phyloP scores from a whole-genome alignment of 2,888 invertebrate genomes.

The Andrena chrysosceles region DNA sequence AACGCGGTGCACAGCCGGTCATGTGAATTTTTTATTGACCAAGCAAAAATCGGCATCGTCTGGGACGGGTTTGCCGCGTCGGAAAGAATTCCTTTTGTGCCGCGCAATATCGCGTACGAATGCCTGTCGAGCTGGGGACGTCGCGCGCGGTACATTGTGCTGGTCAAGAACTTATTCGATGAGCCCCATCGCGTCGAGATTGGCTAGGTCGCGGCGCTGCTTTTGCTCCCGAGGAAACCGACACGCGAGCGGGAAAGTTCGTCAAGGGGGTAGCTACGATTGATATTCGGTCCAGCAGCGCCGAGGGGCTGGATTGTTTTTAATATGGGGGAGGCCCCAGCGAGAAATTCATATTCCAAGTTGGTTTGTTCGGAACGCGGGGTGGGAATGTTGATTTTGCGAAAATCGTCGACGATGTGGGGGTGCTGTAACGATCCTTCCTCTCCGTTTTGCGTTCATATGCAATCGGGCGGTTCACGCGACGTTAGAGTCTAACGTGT shows the following conservation, averaged over 20 bases:
- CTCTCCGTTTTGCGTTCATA: neutral
- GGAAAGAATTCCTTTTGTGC: slow-evolving; percentile 26
- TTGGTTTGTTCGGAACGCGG: neutral
- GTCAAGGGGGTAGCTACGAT: slow-evolving; percentile 30
- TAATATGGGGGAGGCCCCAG: slow-evolving; percentile 6
- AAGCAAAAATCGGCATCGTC: slow-evolving; percentile 29
- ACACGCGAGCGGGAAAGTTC: slow-evolving; percentile 18
- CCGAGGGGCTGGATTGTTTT: slow-evolving; percentile 37
- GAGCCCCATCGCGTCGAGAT: slow-evolving; percentile 30
- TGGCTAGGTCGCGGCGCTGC: slow-evolving; percentile 41
- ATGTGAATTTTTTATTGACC: slow-evolving; percentile 47
- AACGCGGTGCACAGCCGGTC: slow-evolving; percentile 16
- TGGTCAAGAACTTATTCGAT: slow-evolving; percentile 60
- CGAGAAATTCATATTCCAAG: slow-evolving; percentile 42
- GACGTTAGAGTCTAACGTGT: no score
- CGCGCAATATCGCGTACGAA: slow-evolving; percentile 26
- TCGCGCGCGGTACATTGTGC: slow-evolving; percentile 45
- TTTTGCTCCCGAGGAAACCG: slow-evolving; percentile 26
- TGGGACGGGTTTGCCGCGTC: slow-evolving; percentile 33
- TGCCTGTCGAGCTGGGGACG: slow-evolving; percentile 7
- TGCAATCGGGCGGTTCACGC: neutral
- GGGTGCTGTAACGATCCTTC: neutral
- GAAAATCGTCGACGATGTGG: slow-evolving; percentile 11
- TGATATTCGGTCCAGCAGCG: slow-evolving; percentile 8
- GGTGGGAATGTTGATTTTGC: slow-evolving; percentile 1